Evolutionary conservation across 2,113 vertebrate genomes (phyloP), one percentile per base, ranked within the genome.

Genomic region (Macaca nemestrina): DNA sequence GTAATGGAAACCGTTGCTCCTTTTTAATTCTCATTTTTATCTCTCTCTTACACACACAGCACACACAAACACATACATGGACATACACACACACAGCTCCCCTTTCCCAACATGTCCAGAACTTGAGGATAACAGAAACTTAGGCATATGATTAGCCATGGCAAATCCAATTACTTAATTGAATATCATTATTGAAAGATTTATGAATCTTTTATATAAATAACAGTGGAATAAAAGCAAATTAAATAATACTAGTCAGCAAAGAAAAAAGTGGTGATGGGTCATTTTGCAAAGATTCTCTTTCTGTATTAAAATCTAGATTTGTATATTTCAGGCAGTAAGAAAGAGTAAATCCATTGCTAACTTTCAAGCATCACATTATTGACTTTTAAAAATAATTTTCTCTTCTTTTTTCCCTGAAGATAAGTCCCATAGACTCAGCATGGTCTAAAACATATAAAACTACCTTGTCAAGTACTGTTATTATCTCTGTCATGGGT

Each of bases 91-190:
- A 35, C 23, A 97, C 52, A 95, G 14, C 68, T 94, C 78, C 95
- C 92, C 78, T 90, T 72, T 9, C 25, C 43, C 9, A 43, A 27
- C 86, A 67, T 97, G 98, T 94, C 92, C 89, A 85, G 95, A 98
- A 93, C 93, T 94, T 97, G 95, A 97, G 87, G 96, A 94, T 86
- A 97, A 52, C 45, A 72, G 27, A 72, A 92, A 83, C 40, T 81
- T 79, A 16, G 43, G 88, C 87, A 45, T 89, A 32, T 72, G 55
- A 93, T 97, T 97, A 96, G 85, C 57, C 86, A 30, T 48, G 82
- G 96, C 88, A 97, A 92, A 64, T 72, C 5, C 85, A 92, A 97
- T 94, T 96, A 93, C 95, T 98, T 96, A 97, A 97, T 78, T 96
- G 96, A 97, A 92, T 93, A 79, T 82, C 86, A 87, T 93, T 95